Evolutionary conservation across 1,140 invertebrate species (phyloP).

Genomic region (Capitella teleta): DNA sequence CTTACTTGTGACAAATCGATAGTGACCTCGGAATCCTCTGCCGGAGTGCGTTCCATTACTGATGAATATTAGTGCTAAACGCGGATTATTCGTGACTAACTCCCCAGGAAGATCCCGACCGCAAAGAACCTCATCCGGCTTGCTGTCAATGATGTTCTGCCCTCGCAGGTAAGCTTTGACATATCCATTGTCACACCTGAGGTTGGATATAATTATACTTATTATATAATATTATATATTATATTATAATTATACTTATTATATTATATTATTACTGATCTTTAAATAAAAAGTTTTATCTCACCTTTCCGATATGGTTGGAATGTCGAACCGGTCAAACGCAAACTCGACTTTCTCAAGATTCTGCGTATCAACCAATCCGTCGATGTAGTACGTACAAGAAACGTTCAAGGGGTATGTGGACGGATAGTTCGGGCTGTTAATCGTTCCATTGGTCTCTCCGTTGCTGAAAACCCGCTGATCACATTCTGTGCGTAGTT

Average conservation of each 20-base stretch:
- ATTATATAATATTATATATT: not conserved
- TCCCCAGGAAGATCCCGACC: conserved; percentile 56
- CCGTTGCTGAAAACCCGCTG: conserved; percentile 82
- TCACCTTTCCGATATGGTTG: conserved; percentile 25
- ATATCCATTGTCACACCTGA: not conserved
- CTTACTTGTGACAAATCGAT: conserved; percentile 74
- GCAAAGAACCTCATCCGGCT: conserved; percentile 84
- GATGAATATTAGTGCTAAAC: conserved; percentile 84
- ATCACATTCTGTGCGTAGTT: conserved; percentile 80
- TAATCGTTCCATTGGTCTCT: conserved; percentile 78
- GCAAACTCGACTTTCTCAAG: conserved; percentile 80
- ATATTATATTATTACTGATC: not conserved
- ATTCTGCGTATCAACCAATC: conserved; percentile 87
- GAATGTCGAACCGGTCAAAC: conserved; percentile 81
- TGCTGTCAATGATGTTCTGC: conserved; percentile 84
- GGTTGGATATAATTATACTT: not conserved
- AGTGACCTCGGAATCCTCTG: conserved; percentile 79
- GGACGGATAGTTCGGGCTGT: conserved; percentile 89
- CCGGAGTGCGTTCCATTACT: conserved; percentile 52
- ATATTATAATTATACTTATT: not conserved
- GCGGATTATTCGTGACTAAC: conserved; percentile 76
- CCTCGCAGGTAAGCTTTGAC: conserved; percentile 68
- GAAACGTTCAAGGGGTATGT: conserved; percentile 87
- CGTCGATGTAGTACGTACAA: conserved; percentile 95
- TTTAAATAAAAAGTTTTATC: not conserved